phyloP scores from a whole-genome alignment of 2,888 invertebrate genomes.

The Coleophora deauratella region DNA sequence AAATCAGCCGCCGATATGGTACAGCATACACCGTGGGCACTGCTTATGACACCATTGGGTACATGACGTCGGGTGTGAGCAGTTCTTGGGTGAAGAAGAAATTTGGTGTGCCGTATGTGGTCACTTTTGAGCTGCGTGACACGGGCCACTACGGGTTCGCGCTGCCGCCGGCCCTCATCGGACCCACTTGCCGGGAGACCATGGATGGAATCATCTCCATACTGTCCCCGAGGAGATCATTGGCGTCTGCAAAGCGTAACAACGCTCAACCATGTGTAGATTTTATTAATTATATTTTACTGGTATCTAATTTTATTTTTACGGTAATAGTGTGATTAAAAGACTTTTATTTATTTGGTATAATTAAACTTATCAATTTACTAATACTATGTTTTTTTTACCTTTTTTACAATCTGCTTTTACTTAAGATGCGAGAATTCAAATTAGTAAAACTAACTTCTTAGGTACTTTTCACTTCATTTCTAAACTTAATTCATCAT shows the following conservation, averaged over 20 bases:
- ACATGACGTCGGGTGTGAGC: slow-evolving; percentile 76
- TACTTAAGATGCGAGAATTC: too few relatives aligned
- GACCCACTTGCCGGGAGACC: slow-evolving; percentile 76
- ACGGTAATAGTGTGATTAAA: slow-evolving; percentile 9
- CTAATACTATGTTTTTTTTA: too few relatives aligned
- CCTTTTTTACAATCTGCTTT: too few relatives aligned
- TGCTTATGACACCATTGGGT: slow-evolving; percentile 51
- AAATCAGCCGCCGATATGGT: slow-evolving; percentile 19
- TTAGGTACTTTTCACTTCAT: too few relatives aligned
- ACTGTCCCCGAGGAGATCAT: slow-evolving; percentile 73
- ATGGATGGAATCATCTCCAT: slow-evolving; percentile 75
- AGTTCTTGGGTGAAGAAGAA: slow-evolving; percentile 83
- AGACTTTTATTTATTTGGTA: too few relatives aligned
- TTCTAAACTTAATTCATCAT: too few relatives aligned
- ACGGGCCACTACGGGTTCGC: slow-evolving; percentile 77
- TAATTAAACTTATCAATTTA: too few relatives aligned
- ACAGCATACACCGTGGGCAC: slow-evolving; percentile 40
- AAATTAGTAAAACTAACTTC: too few relatives aligned
- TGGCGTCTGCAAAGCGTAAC: slow-evolving; percentile 76
- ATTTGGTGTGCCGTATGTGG: slow-evolving; percentile 72
- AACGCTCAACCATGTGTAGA: slow-evolving; percentile 77
- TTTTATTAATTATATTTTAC: slow-evolving; percentile 75
- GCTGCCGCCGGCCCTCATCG: slow-evolving; percentile 76
- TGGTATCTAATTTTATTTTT: slow-evolving; percentile 33
- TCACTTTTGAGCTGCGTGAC: slow-evolving; percentile 81